Evolutionary conservation across 1,140 invertebrate species (phyloP).

Genomic region (Helicorthomorpha holstii): DNA sequence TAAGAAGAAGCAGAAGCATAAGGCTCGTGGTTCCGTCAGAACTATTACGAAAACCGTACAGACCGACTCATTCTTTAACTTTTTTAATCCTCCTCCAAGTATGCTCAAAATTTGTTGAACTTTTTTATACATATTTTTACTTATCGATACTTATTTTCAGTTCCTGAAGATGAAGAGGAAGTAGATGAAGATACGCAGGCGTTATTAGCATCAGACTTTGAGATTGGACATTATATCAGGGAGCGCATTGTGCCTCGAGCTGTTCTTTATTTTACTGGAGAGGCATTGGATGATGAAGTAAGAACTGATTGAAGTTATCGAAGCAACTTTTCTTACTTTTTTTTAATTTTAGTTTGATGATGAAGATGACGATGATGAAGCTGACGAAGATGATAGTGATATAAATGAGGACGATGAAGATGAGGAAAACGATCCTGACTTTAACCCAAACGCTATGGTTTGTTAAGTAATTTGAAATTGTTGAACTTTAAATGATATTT

Average conservation of each 20-base stretch:
- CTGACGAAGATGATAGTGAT: neutral
- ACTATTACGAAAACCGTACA: constrained; percentile 85
- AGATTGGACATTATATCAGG: constrained; percentile 94
- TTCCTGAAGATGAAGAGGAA: constrained; percentile 19
- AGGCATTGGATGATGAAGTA: constrained; percentile 7
- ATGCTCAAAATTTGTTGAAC: constrained; percentile 14
- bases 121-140: neutral
- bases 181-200: constrained; percentile 51
- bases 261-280: constrained; percentile 80
- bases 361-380: neutral
- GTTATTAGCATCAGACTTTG: constrained; percentile 78
- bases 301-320: constrained; percentile 1
- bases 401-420: constrained; percentile 1
- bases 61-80: constrained; percentile 89
- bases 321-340: neutral
- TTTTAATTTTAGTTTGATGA: neutral
- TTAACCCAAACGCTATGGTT: neutral
- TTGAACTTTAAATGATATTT: neutral
- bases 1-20: constrained; percentile 98
- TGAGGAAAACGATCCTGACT: neutral
- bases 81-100: constrained; percentile 78
- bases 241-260: constrained; percentile 82
- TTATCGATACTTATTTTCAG: constrained; percentile 8
- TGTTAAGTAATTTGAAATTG: neutral
- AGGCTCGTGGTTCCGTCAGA: constrained; percentile 74